Base-by-base conservation (phyloP, 2,113 vertebrate genomes). In the Cinclus mexicanus region DNA sequence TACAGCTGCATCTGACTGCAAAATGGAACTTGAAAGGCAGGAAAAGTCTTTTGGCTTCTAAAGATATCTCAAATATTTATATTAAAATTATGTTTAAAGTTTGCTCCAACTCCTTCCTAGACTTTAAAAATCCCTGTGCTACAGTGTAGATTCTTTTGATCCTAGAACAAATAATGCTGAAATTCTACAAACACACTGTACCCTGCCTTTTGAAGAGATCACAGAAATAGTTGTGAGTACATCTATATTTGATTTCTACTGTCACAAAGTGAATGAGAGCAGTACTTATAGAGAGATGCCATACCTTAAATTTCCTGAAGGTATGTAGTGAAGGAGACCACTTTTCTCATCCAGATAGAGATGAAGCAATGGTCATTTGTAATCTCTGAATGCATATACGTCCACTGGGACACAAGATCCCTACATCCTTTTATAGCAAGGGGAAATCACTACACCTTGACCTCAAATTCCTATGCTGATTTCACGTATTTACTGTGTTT, bases 291-390 rank as follows among this genome's bases (percentile, higher is more conserved):
- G n/a, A 46, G 6, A 84, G 85, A 52, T 44, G 21, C 19, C 37
- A 37, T 78, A 95, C 59, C 75, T 95, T 86, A 67, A 16, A 95
- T 87, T 96, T 95, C 94, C 87, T 96, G 94, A 93, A 91, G 70
- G 42, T 59, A 35, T 14, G 7, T 83, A 68, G 35, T 3, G 11
- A 95, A 60, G 83, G 76, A 78, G 55, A 86, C 14, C 26, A 29
- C 42, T 83, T 95, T 95, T 86, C 46, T 72, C 60, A 64, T 76
- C 89, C 33, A 29, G n/a, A 37, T 5, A 70, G 17, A 82, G 60
- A 68, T 31, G 26, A 95, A 82, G 75, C 50, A 81, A 89, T 15
- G 7, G 63, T 63, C 25, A 76, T 89, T 84, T 87, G 31, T 56
- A 67, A 87, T 53, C 15, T 33, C 26, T 68, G 6, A 50, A 68